Evolutionary conservation across 2,797 vertebrate species (phyloP), one percentile per base, ranked within the genome.

Genomic region (Arctocebus calabarensis): DNA sequence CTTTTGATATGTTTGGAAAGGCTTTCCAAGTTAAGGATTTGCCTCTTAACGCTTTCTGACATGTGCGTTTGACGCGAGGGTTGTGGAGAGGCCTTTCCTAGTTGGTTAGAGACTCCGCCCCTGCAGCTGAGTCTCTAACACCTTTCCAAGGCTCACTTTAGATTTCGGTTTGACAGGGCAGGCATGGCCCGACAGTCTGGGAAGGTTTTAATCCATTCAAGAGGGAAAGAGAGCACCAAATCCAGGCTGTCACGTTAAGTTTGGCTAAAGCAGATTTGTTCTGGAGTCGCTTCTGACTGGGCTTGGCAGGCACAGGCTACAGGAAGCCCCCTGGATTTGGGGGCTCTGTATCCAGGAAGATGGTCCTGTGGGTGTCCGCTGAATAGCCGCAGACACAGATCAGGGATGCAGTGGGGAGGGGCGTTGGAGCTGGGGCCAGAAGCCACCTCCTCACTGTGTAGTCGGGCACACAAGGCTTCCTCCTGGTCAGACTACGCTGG

Each of bases 211-310:
- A 52, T 11, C 25, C 4, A 52, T 29, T 40, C 34, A 43, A 1
- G 0, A 14, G 52, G 7, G 37, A n/a, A 5, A 8, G 17, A 34
- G 2, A 7, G 3, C 1, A 1, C 59, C 9, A 4, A 7, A 0
- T 16, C 22, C 34, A 19, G 55, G n/a, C n/a, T 19, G 4, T 59
- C 37, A 14, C 25, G 13, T 19, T 74, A 57, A 74, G 37, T 34
- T 25, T 4, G 13, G 19, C 2, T n/a, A 57, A 75, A n/a, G 70
- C 37, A 74, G 55, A n/a, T 34, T 10, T 29, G 29, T 57, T 22
- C 37, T 9, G 3, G 43, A 20, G 14, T 25, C 11, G 2, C 29
- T 17, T 40, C 16, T 17, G 66, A 17, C 1, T 59, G 71, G 23
- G 17, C 27, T 10, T 84, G 25, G 37, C 29, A 27, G 43, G 16